Conservation (phyloP, 2,797 vertebrate species). For the Melanogrammus aeglefinus region DNA sequence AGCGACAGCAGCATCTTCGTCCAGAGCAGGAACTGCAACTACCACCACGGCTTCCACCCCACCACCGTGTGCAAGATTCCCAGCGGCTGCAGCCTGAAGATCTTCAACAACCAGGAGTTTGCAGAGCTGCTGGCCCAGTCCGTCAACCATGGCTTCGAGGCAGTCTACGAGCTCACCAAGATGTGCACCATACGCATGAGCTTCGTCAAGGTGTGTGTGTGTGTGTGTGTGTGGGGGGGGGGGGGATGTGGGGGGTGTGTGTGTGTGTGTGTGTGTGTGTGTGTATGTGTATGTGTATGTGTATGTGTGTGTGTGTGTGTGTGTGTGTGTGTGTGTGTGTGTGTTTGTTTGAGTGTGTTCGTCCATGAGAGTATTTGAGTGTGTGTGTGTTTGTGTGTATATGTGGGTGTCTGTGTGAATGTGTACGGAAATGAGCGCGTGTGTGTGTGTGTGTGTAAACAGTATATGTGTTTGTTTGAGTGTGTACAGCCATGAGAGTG, state of each 20-base stretch:
- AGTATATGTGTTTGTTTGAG: too few relatives aligned
- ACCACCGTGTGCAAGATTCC: constrained; percentile 92
- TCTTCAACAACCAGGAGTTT: constrained; percentile 92
- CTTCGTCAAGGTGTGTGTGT: constrained; percentile 81
- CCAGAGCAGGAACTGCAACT: constrained; percentile 92
- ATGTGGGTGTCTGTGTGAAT: too few relatives aligned
- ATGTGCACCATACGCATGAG: constrained; percentile 94
- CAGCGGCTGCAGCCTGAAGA: constrained; percentile 88
- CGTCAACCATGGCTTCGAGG: constrained; percentile 89
- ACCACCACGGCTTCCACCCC: constrained; percentile 88
- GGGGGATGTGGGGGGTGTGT: too few relatives aligned
- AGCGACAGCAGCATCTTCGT: constrained; percentile 92
- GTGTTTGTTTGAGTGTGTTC: too few relatives aligned
- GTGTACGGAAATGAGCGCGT: too few relatives aligned
- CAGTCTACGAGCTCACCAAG: constrained; percentile 90
- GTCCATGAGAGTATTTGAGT: too few relatives aligned
- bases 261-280: too few relatives aligned
- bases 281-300: too few relatives aligned
- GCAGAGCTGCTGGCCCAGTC: constrained; percentile 89
- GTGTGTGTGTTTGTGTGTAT: too few relatives aligned
- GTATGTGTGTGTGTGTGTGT: too few relatives aligned
- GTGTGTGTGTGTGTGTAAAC: too few relatives aligned
- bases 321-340: neutral
- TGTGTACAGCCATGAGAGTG: neutral
- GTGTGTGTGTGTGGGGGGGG: neutral